Evolutionary conservation across 2,113 vertebrate genomes (phyloP).

Genomic region (Meriones unguiculatus): DNA sequence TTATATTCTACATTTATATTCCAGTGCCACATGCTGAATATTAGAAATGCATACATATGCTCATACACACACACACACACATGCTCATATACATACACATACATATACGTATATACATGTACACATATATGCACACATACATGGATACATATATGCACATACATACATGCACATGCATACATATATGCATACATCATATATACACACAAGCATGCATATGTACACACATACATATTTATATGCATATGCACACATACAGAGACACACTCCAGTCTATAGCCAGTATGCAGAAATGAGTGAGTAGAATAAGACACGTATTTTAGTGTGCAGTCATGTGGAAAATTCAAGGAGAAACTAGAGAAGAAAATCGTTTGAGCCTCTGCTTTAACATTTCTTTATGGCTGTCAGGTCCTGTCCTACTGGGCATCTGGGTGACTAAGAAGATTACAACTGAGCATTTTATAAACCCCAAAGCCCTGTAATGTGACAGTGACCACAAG

Average conservation of each 20-base stretch:
- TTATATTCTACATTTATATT: neutral
- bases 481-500: too few relatives aligned
- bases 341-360: neutral
- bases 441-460: neutral
- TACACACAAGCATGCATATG: neutral
- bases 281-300: neutral
- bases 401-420: neutral
- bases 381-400: neutral
- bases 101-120: too few relatives aligned
- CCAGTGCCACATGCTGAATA: neutral
- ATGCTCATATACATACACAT: neutral
- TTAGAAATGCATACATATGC: neutral
- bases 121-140: neutral
- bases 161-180: accelerated
- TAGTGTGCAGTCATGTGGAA: neutral
- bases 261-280: neutral
- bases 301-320: neutral
- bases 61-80: neutral
- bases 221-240: neutral
- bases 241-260: too few relatives aligned
- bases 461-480: neutral
- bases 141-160: neutral
- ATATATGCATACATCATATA: neutral
- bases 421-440: too few relatives aligned
- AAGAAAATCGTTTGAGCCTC: neutral